Evolutionary conservation across 1,140 invertebrate species (phyloP).

Genomic region (Lycorma delicatula): DNA sequence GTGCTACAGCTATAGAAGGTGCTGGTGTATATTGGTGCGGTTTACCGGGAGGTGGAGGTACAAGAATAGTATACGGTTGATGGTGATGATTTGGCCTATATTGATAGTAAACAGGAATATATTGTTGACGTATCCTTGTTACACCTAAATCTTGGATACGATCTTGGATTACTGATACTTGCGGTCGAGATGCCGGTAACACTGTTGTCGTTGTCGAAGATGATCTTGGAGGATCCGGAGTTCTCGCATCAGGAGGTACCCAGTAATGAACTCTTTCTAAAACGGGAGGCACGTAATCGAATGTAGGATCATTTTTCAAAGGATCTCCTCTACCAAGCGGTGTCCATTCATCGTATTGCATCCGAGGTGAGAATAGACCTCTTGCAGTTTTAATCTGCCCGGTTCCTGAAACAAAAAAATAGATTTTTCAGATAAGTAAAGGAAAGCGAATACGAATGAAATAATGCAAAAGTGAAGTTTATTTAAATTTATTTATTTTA

Average conservation of each 20-base stretch:
- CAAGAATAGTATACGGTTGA: conserved; percentile 51
- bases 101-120: conserved; percentile 13
- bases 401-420: too few species aligned
- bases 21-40: conserved; percentile 34
- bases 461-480: too few species aligned
- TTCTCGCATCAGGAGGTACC: conserved; percentile 41
- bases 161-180: neutral
- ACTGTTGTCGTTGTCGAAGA: conserved; percentile 43
- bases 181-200: neutral
- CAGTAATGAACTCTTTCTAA: conserved; percentile 67
- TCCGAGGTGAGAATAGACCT: conserved; percentile 51
- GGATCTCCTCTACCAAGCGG: conserved; percentile 66
- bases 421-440: too few species aligned
- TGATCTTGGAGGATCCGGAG: conserved; percentile 33
- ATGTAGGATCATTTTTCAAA: conserved; percentile 68
- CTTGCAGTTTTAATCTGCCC: too few species aligned
- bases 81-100: conserved; percentile 6
- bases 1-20: conserved; percentile 1
- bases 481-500: too few species aligned
- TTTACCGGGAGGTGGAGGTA: conserved; percentile 53
- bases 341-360: conserved; percentile 69
- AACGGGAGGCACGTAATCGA: conserved; percentile 68
- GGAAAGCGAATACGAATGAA: too few species aligned
- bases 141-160: too few species aligned
- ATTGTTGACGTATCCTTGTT: conserved; percentile 9